A percentile compares a stretch with the other conserved stretches of the same genome.
These are phyloP conservation scores for Drosophila ohnishii DNA, from an alignment of 1,140 invertebrate genomes.

Conservation along the genomic window DNA sequence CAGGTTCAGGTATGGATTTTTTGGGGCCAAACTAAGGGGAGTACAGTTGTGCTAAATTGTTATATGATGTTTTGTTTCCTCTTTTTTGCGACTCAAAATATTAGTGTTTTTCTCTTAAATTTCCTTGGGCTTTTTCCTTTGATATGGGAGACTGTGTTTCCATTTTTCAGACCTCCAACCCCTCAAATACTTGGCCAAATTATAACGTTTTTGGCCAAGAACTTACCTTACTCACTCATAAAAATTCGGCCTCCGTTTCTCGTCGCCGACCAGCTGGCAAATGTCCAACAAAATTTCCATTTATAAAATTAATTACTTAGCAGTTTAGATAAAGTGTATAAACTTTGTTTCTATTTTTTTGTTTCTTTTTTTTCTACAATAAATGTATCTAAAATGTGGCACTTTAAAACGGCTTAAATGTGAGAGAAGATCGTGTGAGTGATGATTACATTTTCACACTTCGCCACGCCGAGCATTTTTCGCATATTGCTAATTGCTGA, in stretches of 20 bases:
- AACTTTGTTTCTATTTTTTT: constrained; percentile 34
- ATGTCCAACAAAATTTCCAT: constrained; percentile 57
- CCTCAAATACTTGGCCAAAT: constrained; percentile 16
- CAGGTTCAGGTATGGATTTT: not conserved
- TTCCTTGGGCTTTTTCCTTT: not conserved
- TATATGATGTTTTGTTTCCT: not conserved
- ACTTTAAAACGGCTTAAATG: constrained; percentile 18
- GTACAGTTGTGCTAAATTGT: constrained; percentile 13
- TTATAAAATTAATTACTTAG: constrained; percentile 61
- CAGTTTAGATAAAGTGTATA: constrained; percentile 24
- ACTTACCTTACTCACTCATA: constrained; percentile 70
- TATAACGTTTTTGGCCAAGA: constrained; percentile 29
- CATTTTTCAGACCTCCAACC: not conserved
- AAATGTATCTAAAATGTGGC: constrained; percentile 42
- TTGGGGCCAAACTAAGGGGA: not conserved
- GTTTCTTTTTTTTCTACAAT: not conserved
- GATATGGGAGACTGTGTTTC: constrained; percentile 18
- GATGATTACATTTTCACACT: constrained; percentile 69
- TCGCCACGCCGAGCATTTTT: constrained; percentile 37
- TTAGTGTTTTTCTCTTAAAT: not conserved
- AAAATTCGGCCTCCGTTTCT: constrained; percentile 23
- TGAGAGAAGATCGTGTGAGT: constrained; percentile 19
- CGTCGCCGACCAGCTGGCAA: constrained; percentile 53
- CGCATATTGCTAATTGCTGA: constrained; percentile 61
- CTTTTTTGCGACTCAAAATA: constrained; percentile 3